Evolutionary conservation across 53 echinoderm and acorn worm genomes (phyloP), one percentile per base, ranked within the genome.

Genomic region (Mesocentrotus franciscanus): DNA sequence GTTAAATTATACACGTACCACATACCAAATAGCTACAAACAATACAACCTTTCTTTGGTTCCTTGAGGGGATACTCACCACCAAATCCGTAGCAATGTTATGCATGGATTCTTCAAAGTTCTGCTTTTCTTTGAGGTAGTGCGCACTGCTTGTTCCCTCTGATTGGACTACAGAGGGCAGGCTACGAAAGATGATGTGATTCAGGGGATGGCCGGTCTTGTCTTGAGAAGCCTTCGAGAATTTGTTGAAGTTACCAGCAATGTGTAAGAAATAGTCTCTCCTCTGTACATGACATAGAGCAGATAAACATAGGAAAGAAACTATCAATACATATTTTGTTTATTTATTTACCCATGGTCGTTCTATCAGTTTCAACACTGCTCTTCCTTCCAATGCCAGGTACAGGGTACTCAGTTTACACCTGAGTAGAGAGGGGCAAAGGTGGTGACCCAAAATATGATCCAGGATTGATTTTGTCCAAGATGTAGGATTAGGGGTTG

Each of bases 161-260:
- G 62, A 34, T n/a, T 87, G 85, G 70, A 94, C 95, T 49, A 36
- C 68, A 68, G 95, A 94, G 87, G 96, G 96, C 61, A 96, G 90
- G 68, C 75, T 93, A 92, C 89, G 34, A n/a, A 97, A 39, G 39
- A 97, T 66, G 66, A 96, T 94, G 34, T 97, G 91, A 85, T 90
- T 96, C 68, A 97, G 33, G 4, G 90, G 90, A 20, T 89, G 90
- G 32, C 96, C 95, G 29, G 74, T 90, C 84, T 49, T 93, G 36
- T 94, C 70, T 17, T 97, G 95, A 5, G 96, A 95, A 20, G 94
- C 72, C 18, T 35, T 62, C 0, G 96, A 76, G 93, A 97, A 97
- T 85, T 95, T 95, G 78, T 96, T 87, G 74, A 66, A 91, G 34
- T 96, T 92, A 22, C 89, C 96, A 30, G 87, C 96, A 33, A 96